Evolutionary conservation across 2,113 vertebrate genomes (phyloP).

Genomic region (Mastomys coucha): DNA sequence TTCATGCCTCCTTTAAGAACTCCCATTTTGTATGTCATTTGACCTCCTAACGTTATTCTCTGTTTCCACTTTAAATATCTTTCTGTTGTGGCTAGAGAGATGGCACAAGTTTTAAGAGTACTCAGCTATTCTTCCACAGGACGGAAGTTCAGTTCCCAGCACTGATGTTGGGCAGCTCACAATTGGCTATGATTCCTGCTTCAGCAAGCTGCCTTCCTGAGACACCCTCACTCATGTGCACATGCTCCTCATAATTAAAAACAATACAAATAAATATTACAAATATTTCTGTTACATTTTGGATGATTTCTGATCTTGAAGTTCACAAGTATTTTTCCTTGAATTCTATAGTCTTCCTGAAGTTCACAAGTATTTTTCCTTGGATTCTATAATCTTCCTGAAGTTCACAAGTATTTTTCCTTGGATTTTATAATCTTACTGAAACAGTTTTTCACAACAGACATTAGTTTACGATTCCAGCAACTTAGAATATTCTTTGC

Average conservation of each 20-base stretch:
- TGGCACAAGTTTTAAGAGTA: background rate
- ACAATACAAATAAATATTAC: background rate
- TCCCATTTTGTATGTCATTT: background rate
- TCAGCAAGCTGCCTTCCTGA: background rate
- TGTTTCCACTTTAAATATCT: background rate
- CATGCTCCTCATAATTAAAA: background rate
- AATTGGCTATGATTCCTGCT: background rate
- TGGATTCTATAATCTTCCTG: too few species aligned
- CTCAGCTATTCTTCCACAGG: background rate
- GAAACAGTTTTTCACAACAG: background rate
- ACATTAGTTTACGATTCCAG: background rate
- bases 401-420: background rate
- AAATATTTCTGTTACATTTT: background rate
- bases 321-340: background rate
- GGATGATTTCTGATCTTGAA: background rate
- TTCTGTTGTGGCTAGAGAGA: too few species aligned
- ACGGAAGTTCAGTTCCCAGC: background rate
- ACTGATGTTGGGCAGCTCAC: background rate
- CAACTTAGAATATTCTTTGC: background rate
- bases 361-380: too few species aligned
- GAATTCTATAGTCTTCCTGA: background rate
- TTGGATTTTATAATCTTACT: background rate
- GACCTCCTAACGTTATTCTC: background rate
- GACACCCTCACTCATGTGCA: background rate
- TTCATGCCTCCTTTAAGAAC: background rate